These are phyloP conservation scores for Podarcis lilfordi DNA, from an alignment of 2,797 vertebrate genomes.

Conservation along the genomic window DNA sequence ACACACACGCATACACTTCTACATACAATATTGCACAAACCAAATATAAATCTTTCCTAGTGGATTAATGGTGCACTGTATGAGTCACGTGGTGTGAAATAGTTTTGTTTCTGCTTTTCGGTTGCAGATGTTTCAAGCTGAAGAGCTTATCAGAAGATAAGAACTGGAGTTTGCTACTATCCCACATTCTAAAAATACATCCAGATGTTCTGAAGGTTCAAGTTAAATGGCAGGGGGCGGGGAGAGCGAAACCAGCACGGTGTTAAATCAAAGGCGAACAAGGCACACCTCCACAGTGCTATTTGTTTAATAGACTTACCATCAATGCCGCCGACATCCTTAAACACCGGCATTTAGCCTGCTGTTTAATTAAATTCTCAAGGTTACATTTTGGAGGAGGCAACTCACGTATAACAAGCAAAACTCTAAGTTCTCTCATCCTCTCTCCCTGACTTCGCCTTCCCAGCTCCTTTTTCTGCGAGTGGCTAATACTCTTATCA, in stretches of 20 bases:
- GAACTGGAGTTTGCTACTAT: constrained; percentile 68
- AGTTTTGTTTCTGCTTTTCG: constrained; percentile 62
- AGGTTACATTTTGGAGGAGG: constrained; percentile 68
- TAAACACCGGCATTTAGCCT: constrained; percentile 68
- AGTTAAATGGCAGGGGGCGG: constrained; percentile 43
- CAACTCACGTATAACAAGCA: constrained; percentile 72
- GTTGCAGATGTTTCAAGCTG: constrained; percentile 57
- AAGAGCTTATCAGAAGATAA: constrained; percentile 76
- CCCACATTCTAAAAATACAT: constrained; percentile 72
- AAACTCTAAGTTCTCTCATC: constrained; percentile 53
- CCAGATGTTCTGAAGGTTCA: constrained; percentile 73
- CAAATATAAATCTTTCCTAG: neutral
- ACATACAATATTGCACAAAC: no score
- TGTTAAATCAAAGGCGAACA: constrained; percentile 70
- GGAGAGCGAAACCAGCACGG: constrained; percentile 44
- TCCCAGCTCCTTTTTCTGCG: constrained; percentile 40
- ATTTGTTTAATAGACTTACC: constrained; percentile 76
- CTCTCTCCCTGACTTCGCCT: neutral
- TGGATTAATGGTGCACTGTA: constrained; percentile 5
- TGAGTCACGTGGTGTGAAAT: constrained; percentile 51
- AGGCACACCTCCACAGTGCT: constrained; percentile 70
- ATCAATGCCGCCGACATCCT: constrained; percentile 59
- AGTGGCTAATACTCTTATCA: constrained; percentile 70
- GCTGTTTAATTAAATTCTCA: constrained; percentile 77
- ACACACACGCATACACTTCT: no score